phyloP scores from a whole-genome alignment of 1,140 invertebrate species.

The Meloidogyne chitwoodi region DNA sequence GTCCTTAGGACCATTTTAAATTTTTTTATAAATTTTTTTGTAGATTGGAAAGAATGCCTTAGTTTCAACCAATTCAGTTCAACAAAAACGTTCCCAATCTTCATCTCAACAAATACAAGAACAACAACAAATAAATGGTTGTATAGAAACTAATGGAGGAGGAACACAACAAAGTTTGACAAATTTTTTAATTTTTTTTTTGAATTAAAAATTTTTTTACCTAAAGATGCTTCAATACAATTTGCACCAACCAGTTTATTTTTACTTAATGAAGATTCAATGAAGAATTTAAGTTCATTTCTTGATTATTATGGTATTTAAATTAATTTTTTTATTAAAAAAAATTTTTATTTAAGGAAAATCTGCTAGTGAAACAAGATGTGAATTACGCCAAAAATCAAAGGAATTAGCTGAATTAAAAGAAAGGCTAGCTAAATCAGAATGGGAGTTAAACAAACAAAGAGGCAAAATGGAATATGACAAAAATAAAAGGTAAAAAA shows the following conservation, averaged over 20 bases:
- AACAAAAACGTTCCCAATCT: not conserved
- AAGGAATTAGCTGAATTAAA: conserved; percentile 32
- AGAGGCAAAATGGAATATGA: conserved; percentile 53
- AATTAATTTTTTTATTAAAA: not conserved
- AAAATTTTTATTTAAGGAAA: conserved; percentile 30
- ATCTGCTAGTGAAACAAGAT: conserved; percentile 42
- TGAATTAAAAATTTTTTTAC: not conserved
- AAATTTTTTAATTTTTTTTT: not conserved
- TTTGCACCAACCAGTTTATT: conserved; percentile 33
- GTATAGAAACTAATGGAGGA: not conserved
- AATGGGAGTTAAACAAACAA: conserved; percentile 51
- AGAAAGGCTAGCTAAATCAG: conserved; percentile 42
- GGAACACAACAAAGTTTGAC: not conserved
- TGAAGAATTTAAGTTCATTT: conserved; percentile 52
- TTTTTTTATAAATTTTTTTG: too few species aligned
- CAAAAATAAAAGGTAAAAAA: conserved; percentile 50
- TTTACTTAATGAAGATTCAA: conserved; percentile 53
- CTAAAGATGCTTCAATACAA: conserved; percentile 10
- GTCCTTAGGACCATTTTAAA: too few species aligned
- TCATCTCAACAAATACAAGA: not conserved
- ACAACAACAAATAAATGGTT: not conserved
- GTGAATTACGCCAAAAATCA: conserved; percentile 47
- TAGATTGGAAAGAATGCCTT: conserved; percentile 52
- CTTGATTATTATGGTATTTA: conserved; percentile 53
- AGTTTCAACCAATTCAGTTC: conserved; percentile 7